These are phyloP conservation scores for Alexandromys fortis DNA, from an alignment of 2,113 vertebrate species.

Conservation along the genomic window DNA sequence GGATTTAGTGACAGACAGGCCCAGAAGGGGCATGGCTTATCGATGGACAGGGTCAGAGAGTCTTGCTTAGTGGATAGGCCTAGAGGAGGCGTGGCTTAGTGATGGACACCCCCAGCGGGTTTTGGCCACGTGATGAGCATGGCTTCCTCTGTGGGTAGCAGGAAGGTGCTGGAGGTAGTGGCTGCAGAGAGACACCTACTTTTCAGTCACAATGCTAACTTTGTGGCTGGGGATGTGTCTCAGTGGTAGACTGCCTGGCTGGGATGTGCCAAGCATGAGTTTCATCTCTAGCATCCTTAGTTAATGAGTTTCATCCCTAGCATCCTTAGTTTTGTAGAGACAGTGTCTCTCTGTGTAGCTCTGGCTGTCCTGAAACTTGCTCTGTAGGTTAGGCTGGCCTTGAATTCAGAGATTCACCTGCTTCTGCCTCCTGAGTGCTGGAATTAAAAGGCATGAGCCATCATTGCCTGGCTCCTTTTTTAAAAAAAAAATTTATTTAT, in stretches of 20 bases:
- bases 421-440: background rate
- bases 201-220: background rate
- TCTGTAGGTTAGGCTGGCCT: background rate
- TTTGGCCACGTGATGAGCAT: accelerated
- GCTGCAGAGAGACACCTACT: background rate
- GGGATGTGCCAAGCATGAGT: background rate
- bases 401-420: background rate
- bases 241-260: background rate
- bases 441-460: too few relatives aligned
- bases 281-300: background rate
- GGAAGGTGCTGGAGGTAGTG: background rate
- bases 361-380: background rate
- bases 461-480: too few relatives aligned
- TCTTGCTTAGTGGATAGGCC: background rate
- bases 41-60: background rate
- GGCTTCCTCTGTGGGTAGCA: background rate
- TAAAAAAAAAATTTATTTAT: too few relatives aligned
- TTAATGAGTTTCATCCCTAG: too few relatives aligned
- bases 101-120: too few relatives aligned
- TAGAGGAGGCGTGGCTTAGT: background rate
- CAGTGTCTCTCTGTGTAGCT: background rate
- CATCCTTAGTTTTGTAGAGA: background rate
- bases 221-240: background rate
- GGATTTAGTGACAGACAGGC: background rate
- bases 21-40: background rate